Percentiles rank a stretch among this genome's conserved stretches.
These are phyloP conservation scores for Crotalus helleri DNA, from an alignment of 2,113 vertebrate species.

Conservation along the genomic window DNA sequence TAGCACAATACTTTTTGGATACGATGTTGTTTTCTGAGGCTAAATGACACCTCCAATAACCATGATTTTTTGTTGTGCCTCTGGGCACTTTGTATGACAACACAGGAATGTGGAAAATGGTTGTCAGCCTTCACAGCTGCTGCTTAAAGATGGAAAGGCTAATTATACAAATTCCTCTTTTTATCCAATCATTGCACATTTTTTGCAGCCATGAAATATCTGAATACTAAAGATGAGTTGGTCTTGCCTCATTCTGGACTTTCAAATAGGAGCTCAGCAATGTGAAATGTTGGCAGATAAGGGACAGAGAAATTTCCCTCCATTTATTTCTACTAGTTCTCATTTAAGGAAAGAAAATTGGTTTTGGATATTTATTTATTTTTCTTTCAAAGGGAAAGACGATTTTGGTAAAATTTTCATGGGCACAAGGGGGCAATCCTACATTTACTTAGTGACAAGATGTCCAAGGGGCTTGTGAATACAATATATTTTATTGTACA, in stretches of 20 bases:
- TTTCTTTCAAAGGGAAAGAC: background rate
- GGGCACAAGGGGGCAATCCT: background rate
- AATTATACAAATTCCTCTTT: background rate
- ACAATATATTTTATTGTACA: background rate
- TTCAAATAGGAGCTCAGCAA: background rate
- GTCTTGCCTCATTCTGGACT: background rate
- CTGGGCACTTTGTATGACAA: background rate
- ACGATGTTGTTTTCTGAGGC: constrained; percentile 45
- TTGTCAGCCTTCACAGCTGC: background rate
- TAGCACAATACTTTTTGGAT: background rate
- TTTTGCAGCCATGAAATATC: background rate
- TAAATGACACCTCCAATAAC: constrained; percentile 25
- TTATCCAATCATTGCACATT: background rate
- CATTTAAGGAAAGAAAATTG: background rate
- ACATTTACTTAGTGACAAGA: background rate
- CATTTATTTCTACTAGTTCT: background rate
- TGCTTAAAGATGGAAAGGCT: background rate
- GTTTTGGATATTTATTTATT: background rate
- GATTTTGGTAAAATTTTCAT: background rate
- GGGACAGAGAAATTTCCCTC: background rate
- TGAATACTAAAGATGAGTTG: background rate
- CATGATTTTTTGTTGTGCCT: background rate
- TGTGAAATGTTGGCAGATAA: background rate
- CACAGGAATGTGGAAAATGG: background rate
- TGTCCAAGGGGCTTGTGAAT: background rate